Evolutionary conservation across 1,140 invertebrate species (phyloP), one percentile per base, ranked within the genome.

Genomic region (Amphibalanus amphitrite): DNA sequence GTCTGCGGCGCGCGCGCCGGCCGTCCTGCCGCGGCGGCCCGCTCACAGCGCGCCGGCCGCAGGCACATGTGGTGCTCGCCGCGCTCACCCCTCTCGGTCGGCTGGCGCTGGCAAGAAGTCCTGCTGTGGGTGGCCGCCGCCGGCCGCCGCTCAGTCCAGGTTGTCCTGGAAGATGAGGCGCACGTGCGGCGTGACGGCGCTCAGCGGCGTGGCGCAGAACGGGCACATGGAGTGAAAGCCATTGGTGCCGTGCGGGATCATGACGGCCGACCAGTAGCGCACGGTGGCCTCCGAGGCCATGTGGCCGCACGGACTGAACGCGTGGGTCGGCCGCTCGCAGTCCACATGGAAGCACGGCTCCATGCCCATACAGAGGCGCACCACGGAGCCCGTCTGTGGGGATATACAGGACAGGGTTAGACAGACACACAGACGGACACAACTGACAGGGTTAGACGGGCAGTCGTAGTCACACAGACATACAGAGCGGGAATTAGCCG

Each of bases 121-220:
- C n/a, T n/a, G n/a, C n/a, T n/a, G n/a, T n/a, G n/a, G n/a, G n/a
- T n/a, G n/a, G n/a, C n/a, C n/a, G n/a, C n/a, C n/a, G n/a, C n/a
- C n/a, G n/a, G n/a, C 10, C n/a, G 8, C 28, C 29, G 72, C n/a
- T 81, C 76, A 95, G 83, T 95, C 93, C 78, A 93, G 89, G 83
- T 95, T 91, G 84, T 97, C 95, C 85, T 98, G 95, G 84, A 99
- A 99, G 82, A 99, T 99, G 77, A 99, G 87, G 76, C 93, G 90
- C 76, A 97, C 88, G 83, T 92, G 98, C 70, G 95, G 95, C 68
- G 92, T 91, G 78, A 90, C 85, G 76, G 90, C 91, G 79, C 89
- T 86, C 26, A 99, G 83, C 65, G 94, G 92, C 74, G 91, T 90
- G 69, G 96, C 94, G 84, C 97, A 99, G 83, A 98, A 99, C 73